A percentile compares a stretch with the other conserved stretches of the same genome.
Evolutionary conservation across 2,888 invertebrate species (phyloP).

Genomic region (Drosophila diplacantha): DNA sequence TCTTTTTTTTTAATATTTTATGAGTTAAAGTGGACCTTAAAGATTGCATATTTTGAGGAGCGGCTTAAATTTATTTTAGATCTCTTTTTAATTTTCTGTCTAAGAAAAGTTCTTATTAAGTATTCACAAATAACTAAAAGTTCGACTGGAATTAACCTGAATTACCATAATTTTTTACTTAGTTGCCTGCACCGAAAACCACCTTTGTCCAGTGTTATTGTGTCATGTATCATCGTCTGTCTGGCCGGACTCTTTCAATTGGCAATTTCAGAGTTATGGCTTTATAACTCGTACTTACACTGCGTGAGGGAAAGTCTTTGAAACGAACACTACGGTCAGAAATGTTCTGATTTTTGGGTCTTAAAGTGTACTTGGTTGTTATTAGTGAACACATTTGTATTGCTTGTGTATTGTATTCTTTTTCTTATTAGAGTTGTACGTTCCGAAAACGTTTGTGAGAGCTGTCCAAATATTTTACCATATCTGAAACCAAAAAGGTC

Average conservation of each 20-base stretch:
- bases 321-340: constrained; percentile 29
- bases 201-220: not conserved
- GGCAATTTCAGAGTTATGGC: constrained; percentile 9
- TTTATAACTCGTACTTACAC: constrained; percentile 62
- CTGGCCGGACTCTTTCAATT: constrained; percentile 21
- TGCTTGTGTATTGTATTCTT: constrained; percentile 10
- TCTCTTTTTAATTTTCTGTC: not conserved
- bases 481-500: constrained; percentile 72
- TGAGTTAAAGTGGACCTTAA: not conserved
- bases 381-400: constrained; percentile 35
- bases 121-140: not conserved
- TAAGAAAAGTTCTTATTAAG: not conserved
- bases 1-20: not conserved
- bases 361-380: constrained; percentile 29
- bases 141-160: not conserved
- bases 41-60: too few relatives aligned
- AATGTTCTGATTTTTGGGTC: constrained; percentile 31
- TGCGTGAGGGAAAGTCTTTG: constrained; percentile 35
- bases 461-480: constrained; percentile 70
- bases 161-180: not conserved
- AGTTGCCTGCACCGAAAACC: not conserved
- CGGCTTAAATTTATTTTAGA: not conserved
- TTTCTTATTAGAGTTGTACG: constrained; percentile 28
- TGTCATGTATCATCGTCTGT: constrained; percentile 19
- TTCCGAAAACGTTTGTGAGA: constrained; percentile 56